These are phyloP conservation scores for Scolopax bukidnonensis DNA, from an alignment of 2,797 vertebrate genomes.

Conservation along the genomic window DNA sequence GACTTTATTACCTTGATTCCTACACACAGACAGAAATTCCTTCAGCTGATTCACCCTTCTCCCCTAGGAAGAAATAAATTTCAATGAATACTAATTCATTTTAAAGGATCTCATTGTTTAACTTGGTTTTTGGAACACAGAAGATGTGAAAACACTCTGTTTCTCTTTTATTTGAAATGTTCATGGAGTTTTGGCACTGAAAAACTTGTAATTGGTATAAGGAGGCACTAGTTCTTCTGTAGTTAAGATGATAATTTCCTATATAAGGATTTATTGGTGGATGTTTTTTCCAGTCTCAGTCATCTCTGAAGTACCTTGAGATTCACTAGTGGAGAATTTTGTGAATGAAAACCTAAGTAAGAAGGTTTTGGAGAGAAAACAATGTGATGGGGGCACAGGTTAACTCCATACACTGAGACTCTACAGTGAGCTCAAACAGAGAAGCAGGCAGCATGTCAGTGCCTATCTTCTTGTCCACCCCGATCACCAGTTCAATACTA, in stretches of 20 bases:
- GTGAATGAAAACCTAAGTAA: background rate
- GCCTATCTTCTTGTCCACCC: background rate
- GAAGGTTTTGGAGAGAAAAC: background rate
- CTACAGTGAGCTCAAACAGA: background rate
- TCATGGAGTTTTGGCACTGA: slow-evolving; percentile 35
- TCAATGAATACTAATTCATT: background rate
- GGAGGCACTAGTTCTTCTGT: background rate
- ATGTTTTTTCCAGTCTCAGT: background rate
- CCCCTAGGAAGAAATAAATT: background rate
- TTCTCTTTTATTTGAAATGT: slow-evolving; percentile 24
- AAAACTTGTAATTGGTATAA: background rate
- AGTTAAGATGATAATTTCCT: background rate
- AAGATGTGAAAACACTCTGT: slow-evolving; percentile 6
- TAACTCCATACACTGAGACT: background rate
- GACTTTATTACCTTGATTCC: background rate
- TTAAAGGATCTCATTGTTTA: slow-evolving; percentile 18
- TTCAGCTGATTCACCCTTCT: background rate
- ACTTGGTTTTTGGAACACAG: background rate
- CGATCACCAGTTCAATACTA: background rate
- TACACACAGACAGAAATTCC: background rate
- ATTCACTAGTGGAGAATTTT: background rate
- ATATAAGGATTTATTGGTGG: background rate
- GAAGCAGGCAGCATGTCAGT: background rate
- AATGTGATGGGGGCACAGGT: background rate
- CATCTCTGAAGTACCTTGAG: background rate